phyloP scores from a whole-genome alignment of 2,113 vertebrate species.

The Bubalus kerabau region DNA sequence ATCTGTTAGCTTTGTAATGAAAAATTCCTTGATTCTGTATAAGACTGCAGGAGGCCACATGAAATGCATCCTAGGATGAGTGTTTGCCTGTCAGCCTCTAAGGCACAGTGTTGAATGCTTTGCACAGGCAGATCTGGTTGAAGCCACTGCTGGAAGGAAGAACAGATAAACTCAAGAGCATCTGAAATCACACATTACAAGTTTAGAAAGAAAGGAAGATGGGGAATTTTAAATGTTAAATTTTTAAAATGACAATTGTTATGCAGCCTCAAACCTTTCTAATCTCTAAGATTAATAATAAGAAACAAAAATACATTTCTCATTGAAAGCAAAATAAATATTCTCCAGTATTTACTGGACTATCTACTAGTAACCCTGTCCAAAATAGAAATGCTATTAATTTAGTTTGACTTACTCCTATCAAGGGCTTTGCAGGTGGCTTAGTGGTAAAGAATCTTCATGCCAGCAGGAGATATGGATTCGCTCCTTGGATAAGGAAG shows the following conservation, averaged over 20 bases:
- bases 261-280: background rate
- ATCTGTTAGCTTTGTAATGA: background rate
- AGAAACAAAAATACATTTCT: background rate
- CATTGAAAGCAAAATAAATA: background rate
- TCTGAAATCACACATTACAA: background rate
- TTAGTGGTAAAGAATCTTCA: background rate
- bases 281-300: background rate
- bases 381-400: background rate
- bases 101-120: background rate
- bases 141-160: background rate
- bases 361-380: background rate
- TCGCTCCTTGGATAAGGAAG: rapidly evolving
- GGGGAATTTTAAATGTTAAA: background rate
- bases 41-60: background rate
- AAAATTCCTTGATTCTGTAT: background rate
- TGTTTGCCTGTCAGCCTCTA: background rate
- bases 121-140: background rate
- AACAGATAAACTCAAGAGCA: background rate
- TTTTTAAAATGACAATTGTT: background rate
- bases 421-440: background rate
- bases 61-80: background rate
- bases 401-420: background rate
- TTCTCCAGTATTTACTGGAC: background rate
- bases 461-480: background rate
- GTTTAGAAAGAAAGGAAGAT: background rate